Evolutionary conservation across 2,888 invertebrate genomes (phyloP), one percentile per base, ranked within the genome.

Genomic region (Tachina fera): DNA sequence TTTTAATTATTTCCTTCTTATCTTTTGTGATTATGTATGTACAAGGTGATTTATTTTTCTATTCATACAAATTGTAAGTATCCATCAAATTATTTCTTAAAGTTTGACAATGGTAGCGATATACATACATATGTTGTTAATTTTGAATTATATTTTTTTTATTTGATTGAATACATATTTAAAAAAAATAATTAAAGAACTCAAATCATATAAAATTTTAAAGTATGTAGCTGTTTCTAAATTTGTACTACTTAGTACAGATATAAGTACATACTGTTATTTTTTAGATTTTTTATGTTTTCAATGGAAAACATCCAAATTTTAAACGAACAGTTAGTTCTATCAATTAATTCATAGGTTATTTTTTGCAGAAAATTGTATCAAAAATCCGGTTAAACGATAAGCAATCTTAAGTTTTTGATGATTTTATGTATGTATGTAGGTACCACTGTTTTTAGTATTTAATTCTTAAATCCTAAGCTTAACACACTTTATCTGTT

Each of bases 401-500:
- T 61, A 41, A 41, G 5, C 41, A 61, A 41, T 16, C 16, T 16
- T 9, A 61, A 41, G 9, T 41, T 61, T 61, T 39, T 41, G 3
- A 31, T 22, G 45, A 51, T 67, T 67, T 10, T 6, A 51, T 49
- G 51, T 9, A 31, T 4, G 3, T 22, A 22, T 4, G 31, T 31
- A 31, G 31, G 31, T 31, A 45, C 22, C 47, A 71, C 58, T 72
- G 22, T 60, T 74, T 65, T 65, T 9, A 14, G 11, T 16, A 49
- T 9, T 67, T 75, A 43, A 60, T 51, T 60, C n/a, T 45, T 74
- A 56, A 68, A 70, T 68, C 22, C 78, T 56, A 61, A 61, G 45
- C 60, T 53, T 76, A 71, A 84, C 76, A 80, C 51, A 71, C 39
- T 60, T 76, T 53, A 14, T 74, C 41, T 68, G 19, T 74, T 74